Base-by-base conservation (phyloP, 2,888 invertebrate species). In the Phragmatobia fuliginosa region DNA sequence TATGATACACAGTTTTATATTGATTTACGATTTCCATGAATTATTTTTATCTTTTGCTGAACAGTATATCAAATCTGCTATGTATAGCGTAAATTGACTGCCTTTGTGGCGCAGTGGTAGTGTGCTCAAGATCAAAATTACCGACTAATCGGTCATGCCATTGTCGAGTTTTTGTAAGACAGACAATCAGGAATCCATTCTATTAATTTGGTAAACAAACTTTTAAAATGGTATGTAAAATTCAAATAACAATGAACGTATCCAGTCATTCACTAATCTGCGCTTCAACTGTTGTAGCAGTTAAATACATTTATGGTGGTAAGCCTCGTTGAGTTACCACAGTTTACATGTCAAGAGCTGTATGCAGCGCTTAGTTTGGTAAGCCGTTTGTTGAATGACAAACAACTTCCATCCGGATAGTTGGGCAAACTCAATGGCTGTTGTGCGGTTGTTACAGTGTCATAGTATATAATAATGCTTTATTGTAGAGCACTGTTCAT, bases 271-370 rank as follows among this genome's bases (percentile, higher is more conserved):
- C 56, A 16, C 6, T 56, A 28, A 56, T 56, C 56, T 16, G 28
- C 56, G 28, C 16, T 56, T 28, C 4, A 66, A 21, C 66, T 32
- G 33, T 66, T 62, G 1, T 68, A 41, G 67, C 21, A 21, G 67
- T 41, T 41, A 31, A 36, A 65, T 59, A 66, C 52, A 65, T 62
- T 59, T 59, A 52, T 66, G 62, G 69, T 14, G 64, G 33, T 36
- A 61, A 60, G 60, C 45, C 63, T 64, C 25, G 68, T 64, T 52
- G 68, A 60, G 66, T 60, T 45, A 60, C 68, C 68, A 31, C 68
- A 64, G 45, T 64, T 68, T 68, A 68, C 64, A 64, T 60, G 49
- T 64, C 49, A n/a, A 68, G 68, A 52, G 60, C 68, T 62, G 36
- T 68, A 59, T 59, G 63, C 8, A 25, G 36, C 49, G 11, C 10